Conservation (phyloP, 2,797 vertebrate genomes). For the Anas flavirostris region DNA sequence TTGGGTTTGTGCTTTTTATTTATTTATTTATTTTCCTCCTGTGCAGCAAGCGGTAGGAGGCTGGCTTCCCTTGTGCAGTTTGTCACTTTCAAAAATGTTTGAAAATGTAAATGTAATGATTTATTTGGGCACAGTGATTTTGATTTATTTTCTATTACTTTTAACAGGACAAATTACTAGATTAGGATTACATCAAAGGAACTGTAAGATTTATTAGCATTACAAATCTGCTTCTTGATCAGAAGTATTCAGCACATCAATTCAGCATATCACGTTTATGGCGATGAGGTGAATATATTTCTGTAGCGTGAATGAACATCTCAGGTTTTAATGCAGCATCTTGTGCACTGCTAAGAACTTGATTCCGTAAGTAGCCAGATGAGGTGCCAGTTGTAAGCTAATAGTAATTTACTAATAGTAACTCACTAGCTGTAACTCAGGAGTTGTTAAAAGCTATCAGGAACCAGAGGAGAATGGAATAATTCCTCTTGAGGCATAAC, state of each 20-base stretch:
- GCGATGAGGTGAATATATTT: neutral
- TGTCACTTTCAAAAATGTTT: neutral
- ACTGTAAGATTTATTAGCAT: neutral
- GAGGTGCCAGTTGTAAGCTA: neutral
- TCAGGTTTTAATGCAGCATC: neutral
- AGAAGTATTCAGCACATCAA: neutral
- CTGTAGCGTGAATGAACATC: neutral
- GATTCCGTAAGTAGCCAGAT: neutral
- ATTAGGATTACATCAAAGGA: neutral
- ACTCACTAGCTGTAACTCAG: neutral
- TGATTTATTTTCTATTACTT: neutral
- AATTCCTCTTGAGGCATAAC: neutral
- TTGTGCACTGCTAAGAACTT: neutral
- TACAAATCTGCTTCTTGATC: neutral
- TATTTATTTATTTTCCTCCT: neutral
- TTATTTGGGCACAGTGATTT: neutral
- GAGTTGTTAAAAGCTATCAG: neutral
- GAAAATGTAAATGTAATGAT: neutral
- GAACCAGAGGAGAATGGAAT: neutral
- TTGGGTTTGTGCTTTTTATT: neutral
- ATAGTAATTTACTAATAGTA: neutral
- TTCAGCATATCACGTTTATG: neutral
- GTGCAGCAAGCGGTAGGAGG: neutral
- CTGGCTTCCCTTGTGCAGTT: neutral
- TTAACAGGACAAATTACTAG: neutral